Percentiles rank a stretch among this genome's conserved stretches.
phyloP scores from a whole-genome alignment of 2,797 vertebrate species.

The Geotrypetes seraphini region DNA sequence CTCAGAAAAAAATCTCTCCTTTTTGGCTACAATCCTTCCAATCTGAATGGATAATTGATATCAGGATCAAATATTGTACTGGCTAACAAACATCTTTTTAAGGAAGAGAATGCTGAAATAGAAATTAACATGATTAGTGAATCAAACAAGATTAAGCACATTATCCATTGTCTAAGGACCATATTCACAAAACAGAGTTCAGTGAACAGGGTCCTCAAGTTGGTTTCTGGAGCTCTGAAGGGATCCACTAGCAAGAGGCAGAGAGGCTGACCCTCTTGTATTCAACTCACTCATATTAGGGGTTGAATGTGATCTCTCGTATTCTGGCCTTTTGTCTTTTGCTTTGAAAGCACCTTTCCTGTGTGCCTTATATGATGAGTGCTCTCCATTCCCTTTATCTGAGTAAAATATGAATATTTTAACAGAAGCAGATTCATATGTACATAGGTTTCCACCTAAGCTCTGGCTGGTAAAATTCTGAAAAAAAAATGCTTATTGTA shows the following conservation, averaged over 20 bases:
- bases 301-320: conserved; percentile 30
- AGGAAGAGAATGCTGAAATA: not conserved
- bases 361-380: conserved; percentile 14
- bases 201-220: no score
- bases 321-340: conserved; percentile 1
- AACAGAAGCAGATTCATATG: not conserved
- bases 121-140: not conserved
- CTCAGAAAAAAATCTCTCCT: no score
- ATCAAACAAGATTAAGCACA: not conserved
- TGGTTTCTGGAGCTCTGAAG: not conserved
- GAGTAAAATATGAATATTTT: conserved; percentile 10
- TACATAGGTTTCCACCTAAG: not conserved
- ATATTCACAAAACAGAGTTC: no score
- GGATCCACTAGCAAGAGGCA: not conserved
- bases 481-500: no score
- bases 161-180: no score
- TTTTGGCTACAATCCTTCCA: not conserved
- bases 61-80: not conserved
- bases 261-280: not conserved
- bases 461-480: no score
- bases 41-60: no score
- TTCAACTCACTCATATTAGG: conserved; percentile 39
- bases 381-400: conserved; percentile 11
- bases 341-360: conserved; percentile 18
- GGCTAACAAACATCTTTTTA: not conserved